Evolutionary conservation across 2,113 vertebrate species (phyloP).

Genomic region (Microcebus griseorufus): DNA sequence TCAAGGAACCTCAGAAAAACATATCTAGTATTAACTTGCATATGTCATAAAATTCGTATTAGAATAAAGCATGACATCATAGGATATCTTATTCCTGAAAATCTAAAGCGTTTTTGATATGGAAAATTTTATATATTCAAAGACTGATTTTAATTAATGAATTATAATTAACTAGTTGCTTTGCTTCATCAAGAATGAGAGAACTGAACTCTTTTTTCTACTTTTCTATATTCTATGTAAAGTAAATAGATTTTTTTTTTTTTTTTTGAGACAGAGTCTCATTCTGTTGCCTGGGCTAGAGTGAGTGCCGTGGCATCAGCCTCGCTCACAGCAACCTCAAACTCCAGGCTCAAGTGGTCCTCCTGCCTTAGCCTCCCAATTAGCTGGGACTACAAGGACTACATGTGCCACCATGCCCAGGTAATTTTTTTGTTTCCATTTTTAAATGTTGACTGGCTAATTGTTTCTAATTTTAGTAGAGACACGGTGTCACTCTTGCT

Average conservation of each 20-base stretch:
- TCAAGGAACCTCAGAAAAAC: not conserved
- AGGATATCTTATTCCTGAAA: not conserved
- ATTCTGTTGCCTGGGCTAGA: too few species aligned
- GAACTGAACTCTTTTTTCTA: accelerated
- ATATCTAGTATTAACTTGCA: not conserved
- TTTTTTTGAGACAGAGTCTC: too few species aligned
- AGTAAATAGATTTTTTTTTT: not conserved
- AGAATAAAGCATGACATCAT: not conserved
- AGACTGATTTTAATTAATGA: not conserved
- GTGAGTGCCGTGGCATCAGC: too few species aligned
- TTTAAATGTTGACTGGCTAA: too few species aligned
- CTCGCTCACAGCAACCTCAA: too few species aligned
- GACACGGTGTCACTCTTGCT: too few species aligned
- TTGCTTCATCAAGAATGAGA: not conserved
- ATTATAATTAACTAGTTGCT: slow-evolving; percentile 10
- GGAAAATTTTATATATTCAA: not conserved
- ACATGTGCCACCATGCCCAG: too few species aligned
- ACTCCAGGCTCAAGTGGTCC: too few species aligned
- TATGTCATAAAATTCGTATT: not conserved
- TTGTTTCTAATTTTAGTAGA: too few species aligned
- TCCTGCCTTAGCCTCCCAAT: too few species aligned
- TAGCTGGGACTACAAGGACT: too few species aligned
- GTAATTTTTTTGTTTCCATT: too few species aligned
- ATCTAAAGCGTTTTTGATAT: not conserved
- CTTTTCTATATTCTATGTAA: not conserved